Conservation (phyloP, 2,888 invertebrate genomes). For the Lathronympha strigana region DNA sequence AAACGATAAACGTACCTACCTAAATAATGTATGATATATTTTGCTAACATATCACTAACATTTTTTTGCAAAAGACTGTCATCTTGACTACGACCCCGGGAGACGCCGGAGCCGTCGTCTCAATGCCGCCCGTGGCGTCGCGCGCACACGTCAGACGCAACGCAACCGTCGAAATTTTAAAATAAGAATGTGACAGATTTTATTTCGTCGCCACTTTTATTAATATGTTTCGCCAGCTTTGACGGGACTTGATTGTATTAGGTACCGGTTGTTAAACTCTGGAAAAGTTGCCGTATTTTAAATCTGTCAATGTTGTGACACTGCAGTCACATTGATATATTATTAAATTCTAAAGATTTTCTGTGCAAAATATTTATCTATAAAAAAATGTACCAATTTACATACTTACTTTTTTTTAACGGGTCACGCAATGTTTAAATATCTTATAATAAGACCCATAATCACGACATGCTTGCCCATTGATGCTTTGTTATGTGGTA, state of each 20-base stretch:
- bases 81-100: too few species aligned
- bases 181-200: slow-evolving; percentile 57
- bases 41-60: too few species aligned
- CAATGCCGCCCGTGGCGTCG: slow-evolving; percentile 54
- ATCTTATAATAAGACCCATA: too few species aligned
- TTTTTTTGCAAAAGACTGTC: too few species aligned
- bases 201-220: slow-evolving; percentile 68
- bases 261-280: slow-evolving; percentile 60
- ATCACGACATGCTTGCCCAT: too few species aligned
- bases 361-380: background rate
- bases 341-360: slow-evolving; percentile 33
- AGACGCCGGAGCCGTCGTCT: too few species aligned
- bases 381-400: too few species aligned
- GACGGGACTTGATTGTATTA: slow-evolving; percentile 69
- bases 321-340: slow-evolving; percentile 12
- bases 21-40: background rate
- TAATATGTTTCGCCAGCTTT: slow-evolving; percentile 64
- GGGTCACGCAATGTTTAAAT: too few species aligned
- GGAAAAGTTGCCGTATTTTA: slow-evolving; percentile 31
- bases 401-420: too few species aligned
- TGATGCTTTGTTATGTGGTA: too few species aligned
- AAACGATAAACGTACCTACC: too few species aligned
- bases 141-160: slow-evolving; percentile 65
- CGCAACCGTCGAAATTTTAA: slow-evolving; percentile 66
- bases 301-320: slow-evolving; percentile 31